Conservation (phyloP, 2,888 invertebrate species). For the Melanostoma mellinum region DNA sequence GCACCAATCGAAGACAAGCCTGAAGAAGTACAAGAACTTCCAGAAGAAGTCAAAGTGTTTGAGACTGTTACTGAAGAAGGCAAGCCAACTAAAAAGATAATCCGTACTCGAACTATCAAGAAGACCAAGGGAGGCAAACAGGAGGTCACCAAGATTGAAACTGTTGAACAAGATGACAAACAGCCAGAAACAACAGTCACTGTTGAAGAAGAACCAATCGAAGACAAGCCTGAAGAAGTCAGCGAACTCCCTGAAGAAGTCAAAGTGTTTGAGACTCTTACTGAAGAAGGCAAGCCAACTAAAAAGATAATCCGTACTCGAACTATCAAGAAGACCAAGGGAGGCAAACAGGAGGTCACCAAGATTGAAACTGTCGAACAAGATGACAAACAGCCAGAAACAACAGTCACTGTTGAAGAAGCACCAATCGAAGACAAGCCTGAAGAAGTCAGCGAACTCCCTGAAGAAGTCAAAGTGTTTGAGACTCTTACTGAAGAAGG, state of each 20-base stretch:
- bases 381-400: conserved; percentile 79
- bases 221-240: conserved; percentile 55
- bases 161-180: conserved; percentile 79
- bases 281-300: conserved; percentile 74
- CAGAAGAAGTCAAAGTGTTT: conserved; percentile 74
- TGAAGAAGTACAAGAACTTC: conserved; percentile 78
- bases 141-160: conserved; percentile 78
- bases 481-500: conserved; percentile 76
- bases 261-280: conserved; percentile 76
- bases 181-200: conserved; percentile 77
- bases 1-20: conserved; percentile 63
- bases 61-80: conserved; percentile 79
- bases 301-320: conserved; percentile 78
- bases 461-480: conserved; percentile 78
- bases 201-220: conserved; percentile 69
- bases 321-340: conserved; percentile 77
- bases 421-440: conserved; percentile 73
- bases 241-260: conserved; percentile 73
- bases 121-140: conserved; percentile 77
- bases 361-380: conserved; percentile 80
- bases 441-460: conserved; percentile 76
- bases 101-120: conserved; percentile 52
- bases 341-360: conserved; percentile 77
- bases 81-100: conserved; percentile 45
- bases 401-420: conserved; percentile 76